Evolutionary conservation across 2,888 invertebrate species (phyloP).

Genomic region (Halictus quadricinctus): DNA sequence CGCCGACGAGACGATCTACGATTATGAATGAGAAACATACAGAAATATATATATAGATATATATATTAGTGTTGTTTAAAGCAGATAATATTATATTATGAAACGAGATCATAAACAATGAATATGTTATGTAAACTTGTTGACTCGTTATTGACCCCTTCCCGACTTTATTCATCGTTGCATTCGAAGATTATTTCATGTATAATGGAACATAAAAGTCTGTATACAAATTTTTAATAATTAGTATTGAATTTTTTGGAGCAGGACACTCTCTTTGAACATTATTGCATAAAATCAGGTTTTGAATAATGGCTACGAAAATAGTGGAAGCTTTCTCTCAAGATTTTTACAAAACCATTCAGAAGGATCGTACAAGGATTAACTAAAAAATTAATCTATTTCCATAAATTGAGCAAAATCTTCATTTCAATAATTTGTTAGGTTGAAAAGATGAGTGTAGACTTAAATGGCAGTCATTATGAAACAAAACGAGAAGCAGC

Average conservation of each 20-base stretch:
- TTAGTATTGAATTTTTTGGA: background rate
- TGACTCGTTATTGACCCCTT: constrained; percentile 27
- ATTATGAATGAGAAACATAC: constrained; percentile 73
- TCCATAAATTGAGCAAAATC: no score
- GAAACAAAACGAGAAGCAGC: background rate
- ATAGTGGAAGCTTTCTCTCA: no score
- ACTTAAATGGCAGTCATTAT: background rate
- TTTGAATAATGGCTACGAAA: background rate
- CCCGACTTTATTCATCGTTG: background rate
- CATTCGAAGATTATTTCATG: background rate
- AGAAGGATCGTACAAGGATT: no score
- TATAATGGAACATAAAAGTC: background rate
- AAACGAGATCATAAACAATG: constrained; percentile 79
- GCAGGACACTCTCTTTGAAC: no score
- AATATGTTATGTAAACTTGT: constrained; percentile 76
- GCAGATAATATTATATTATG: constrained; percentile 81
- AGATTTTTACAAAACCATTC: no score
- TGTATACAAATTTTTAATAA: background rate
- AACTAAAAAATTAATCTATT: no score
- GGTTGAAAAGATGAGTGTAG: no score
- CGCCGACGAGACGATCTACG: constrained; percentile 70
- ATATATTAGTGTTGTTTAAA: constrained; percentile 80
- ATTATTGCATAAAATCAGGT: background rate
- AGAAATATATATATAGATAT: constrained; percentile 70
- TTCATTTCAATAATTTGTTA: no score